Base-by-base conservation (phyloP, 2,888 invertebrate species). In the Tetanocera ferruginea region DNA sequence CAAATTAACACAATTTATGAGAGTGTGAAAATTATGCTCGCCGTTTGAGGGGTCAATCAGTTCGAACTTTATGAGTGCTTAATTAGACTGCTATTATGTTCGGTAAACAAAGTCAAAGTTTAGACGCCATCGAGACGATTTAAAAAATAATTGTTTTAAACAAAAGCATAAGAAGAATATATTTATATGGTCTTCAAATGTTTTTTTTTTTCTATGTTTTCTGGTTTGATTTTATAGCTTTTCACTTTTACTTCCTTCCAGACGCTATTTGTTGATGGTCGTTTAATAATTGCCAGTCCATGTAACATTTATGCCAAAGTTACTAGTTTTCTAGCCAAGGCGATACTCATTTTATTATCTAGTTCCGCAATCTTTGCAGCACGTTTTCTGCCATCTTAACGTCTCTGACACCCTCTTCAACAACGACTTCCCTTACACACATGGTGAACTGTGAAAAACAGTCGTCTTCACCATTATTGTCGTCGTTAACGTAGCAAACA, bases 1-100 rank as follows among this genome's bases (percentile, higher is more conserved):
- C 84, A 83, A 85, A 86, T 85, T 85, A 86, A 83, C 84, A 81
- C 86, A 84, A 86, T 86, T 87, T 85, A 86, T 85, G 85, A 79
- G 80, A 80, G 78, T 79, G 80, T 80, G 80, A 81, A 81, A 37
- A 17, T 23, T 4, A 23, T 14, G 4, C 34, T 23, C 28, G 84
- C 81, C 55, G 19, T 55, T 9, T 6, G 3, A 23, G 6, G 8
- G 11, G 25, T 14, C n/a, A 28, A 19, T 25, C 25, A 55, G 55
- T 3, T 23, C 9, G 25, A 8, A 14, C 25, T 23, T 60, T 28
- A 60, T 11, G 57, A 19, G 8, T 19, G 19, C 28, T 25, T 60
- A 60, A 60, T 60, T 60, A 60, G 57, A 19, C 57, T 5, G n/a
- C 57, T 60, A 60, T 60, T 60, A 60, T 60, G 25, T 3, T 23